Conservation (phyloP, 2,113 vertebrate species). For the Aythya baeri region DNA sequence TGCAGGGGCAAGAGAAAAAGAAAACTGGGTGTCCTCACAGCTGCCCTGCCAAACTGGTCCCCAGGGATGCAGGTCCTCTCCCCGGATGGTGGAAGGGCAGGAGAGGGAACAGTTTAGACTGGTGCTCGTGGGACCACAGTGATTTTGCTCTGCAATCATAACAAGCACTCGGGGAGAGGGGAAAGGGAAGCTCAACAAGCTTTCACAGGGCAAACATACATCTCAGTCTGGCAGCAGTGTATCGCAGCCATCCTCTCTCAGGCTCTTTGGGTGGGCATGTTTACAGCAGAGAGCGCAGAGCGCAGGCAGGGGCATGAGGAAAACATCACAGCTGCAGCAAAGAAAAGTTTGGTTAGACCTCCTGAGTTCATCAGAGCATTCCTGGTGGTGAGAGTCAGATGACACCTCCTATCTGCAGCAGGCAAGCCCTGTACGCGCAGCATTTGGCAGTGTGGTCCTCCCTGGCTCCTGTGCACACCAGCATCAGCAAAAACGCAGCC, state of each 20-base stretch:
- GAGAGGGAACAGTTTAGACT: not conserved
- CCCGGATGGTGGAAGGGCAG: not conserved
- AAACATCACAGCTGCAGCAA: conserved; percentile 54
- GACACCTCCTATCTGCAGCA: not conserved
- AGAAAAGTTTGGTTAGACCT: conserved; percentile 48
- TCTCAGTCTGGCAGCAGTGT: conserved; percentile 12
- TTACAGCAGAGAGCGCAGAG: conserved; percentile 42
- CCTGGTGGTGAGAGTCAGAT: conserved; percentile 6
- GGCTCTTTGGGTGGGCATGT: conserved; percentile 65
- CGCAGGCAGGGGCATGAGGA: conserved; percentile 27
- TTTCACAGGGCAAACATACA: not conserved
- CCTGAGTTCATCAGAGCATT: conserved; percentile 51
- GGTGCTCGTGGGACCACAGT: not conserved
- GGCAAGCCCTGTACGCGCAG: rapidly evolving
- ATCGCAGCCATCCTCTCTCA: conserved; percentile 18
- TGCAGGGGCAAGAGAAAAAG: not conserved
- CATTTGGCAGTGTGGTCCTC: not conserved
- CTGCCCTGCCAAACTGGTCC: not conserved
- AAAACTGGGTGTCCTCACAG: not conserved
- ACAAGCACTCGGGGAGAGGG: not conserved
- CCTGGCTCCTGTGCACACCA: rapidly evolving
- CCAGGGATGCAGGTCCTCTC: rapidly evolving
- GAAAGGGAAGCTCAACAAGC: not conserved
- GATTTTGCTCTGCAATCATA: not conserved
- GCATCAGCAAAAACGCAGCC: not conserved